These are phyloP conservation scores for Drymodes brunneopygia DNA, from an alignment of 2,113 vertebrate species.

Conservation along the genomic window DNA sequence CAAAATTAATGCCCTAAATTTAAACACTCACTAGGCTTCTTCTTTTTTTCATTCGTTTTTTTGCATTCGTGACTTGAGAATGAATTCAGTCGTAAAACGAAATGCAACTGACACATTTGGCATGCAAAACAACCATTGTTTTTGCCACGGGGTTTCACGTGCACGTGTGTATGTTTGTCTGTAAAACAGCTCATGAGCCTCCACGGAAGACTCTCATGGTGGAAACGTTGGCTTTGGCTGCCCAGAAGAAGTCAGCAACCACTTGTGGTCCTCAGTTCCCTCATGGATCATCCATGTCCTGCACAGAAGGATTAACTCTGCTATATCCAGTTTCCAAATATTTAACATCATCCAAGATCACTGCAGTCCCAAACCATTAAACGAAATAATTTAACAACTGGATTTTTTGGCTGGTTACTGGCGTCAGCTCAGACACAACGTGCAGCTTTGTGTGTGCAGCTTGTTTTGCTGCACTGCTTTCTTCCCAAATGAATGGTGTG, in stretches of 20 bases:
- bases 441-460: background rate
- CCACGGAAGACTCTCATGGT: background rate
- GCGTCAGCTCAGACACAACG: background rate
- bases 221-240: background rate
- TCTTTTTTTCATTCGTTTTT: background rate
- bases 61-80: background rate
- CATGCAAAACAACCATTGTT: conserved; percentile 54
- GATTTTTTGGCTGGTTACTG: background rate
- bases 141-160: background rate
- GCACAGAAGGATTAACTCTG: background rate
- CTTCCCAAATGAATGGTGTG: conserved; percentile 24
- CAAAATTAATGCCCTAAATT: conserved; percentile 43
- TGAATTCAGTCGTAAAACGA: conserved; percentile 36
- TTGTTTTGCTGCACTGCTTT: background rate
- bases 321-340: background rate
- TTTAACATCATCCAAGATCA: background rate
- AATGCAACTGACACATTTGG: conserved; percentile 43
- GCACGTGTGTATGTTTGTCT: conserved; percentile 18
- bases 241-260: background rate
- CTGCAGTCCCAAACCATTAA: background rate
- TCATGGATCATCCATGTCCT: background rate
- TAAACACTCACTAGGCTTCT: background rate
- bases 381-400: background rate
- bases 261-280: background rate
- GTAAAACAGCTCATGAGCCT: background rate